These are phyloP conservation scores for Heteromurus nitidus DNA, from an alignment of 2,888 invertebrate genomes.

Conservation along the genomic window DNA sequence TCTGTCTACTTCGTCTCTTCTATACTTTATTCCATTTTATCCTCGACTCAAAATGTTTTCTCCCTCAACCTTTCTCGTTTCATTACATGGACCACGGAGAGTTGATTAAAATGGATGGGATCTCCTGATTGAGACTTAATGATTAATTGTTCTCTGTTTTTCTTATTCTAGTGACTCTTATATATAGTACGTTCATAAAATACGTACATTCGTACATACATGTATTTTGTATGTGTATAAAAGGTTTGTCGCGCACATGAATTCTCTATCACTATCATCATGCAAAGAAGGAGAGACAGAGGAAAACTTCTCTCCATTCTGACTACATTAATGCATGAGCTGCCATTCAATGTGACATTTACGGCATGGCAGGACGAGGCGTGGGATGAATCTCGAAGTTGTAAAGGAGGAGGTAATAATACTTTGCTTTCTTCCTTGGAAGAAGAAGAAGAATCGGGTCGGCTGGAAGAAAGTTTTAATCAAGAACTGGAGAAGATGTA, in stretches of 20 bases:
- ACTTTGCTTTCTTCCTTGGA: background rate
- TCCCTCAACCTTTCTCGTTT: constrained; percentile 41
- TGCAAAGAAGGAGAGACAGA: no score
- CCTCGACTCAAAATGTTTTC: constrained; percentile 16
- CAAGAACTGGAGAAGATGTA: constrained; percentile 49
- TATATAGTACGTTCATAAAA: no score
- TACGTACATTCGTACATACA: no score
- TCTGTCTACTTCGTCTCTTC: background rate
- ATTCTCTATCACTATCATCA: no score
- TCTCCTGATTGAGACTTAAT: constrained; percentile 56
- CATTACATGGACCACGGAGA: constrained; percentile 35
- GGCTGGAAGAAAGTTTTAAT: constrained; percentile 58
- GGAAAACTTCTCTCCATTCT: constrained; percentile 33
- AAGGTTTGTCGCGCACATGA: no score
- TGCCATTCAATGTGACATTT: constrained; percentile 54
- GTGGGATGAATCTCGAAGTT: background rate
- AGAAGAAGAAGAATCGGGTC: background rate
- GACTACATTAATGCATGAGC: constrained; percentile 21
- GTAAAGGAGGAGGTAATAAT: constrained; percentile 10
- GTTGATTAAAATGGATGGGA: constrained; percentile 56
- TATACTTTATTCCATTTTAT: constrained; percentile 36
- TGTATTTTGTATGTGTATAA: no score
- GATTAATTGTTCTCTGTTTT: constrained; percentile 49
- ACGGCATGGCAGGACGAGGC: background rate
- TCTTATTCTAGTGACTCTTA: no score